These are phyloP conservation scores for Neosalanx taihuensis DNA, from an alignment of 2,797 vertebrate genomes.

Conservation along the genomic window DNA sequence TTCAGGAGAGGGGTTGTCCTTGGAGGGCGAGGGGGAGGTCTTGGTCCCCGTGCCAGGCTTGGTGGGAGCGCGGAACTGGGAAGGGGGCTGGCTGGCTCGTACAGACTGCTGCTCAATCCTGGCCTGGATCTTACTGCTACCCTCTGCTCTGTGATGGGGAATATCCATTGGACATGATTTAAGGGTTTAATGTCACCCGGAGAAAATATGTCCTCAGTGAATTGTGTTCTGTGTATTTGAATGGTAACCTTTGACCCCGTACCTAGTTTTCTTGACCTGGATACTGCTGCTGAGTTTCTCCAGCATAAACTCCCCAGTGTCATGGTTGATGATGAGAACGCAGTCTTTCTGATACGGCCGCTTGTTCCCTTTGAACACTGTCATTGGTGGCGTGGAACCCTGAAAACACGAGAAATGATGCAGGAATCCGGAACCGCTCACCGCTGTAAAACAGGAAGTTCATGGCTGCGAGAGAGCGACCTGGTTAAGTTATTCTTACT, in stretches of 20 bases:
- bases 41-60: conserved; percentile 86
- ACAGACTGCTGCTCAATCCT: conserved; percentile 91
- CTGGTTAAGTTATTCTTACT: conserved; percentile 61
- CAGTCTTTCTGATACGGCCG: conserved; percentile 98
- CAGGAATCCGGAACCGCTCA: background rate
- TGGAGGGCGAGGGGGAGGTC: conserved; percentile 84
- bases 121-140: conserved; percentile 98
- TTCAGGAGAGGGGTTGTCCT: conserved; percentile 96
- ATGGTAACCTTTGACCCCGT: conserved; percentile 21
- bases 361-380: conserved; percentile 98
- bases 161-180: background rate
- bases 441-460: background rate
- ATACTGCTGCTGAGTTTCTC: conserved; percentile 99
- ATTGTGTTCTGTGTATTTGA: background rate
- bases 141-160: conserved; percentile 85
- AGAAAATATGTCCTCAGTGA: background rate
- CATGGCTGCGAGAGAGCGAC: background rate
- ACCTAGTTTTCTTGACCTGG: conserved; percentile 99
- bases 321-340: conserved; percentile 97
- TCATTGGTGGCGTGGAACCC: conserved; percentile 98
- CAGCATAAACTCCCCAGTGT: conserved; percentile 95
- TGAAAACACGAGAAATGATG: conserved; percentile 47
- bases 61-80: conserved; percentile 87
- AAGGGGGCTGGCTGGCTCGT: conserved; percentile 78
- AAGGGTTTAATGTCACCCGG: background rate